Percentiles rank a stretch among this genome's conserved stretches.
These are phyloP conservation scores for Lordiphosa collinella DNA, from an alignment of 1,140 invertebrate genomes.

Conservation along the genomic window DNA sequence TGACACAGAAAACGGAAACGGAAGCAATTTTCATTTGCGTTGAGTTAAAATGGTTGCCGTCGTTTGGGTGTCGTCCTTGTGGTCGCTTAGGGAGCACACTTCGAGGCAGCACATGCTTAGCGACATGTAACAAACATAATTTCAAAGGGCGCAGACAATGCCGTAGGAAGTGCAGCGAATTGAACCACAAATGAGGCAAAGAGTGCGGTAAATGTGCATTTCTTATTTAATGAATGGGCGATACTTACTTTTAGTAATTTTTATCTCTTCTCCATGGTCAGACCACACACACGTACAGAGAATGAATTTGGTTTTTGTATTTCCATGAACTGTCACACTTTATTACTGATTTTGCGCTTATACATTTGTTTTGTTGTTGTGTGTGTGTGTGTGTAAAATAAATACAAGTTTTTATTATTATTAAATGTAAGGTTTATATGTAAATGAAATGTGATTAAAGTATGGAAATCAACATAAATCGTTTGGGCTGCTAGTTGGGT, in stretches of 20 bases:
- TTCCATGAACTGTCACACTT: slow-evolving; percentile 60
- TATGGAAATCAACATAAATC: slow-evolving; percentile 20
- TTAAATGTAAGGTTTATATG: slow-evolving; percentile 24
- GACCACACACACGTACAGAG: background rate
- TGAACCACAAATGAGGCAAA: slow-evolving; percentile 65
- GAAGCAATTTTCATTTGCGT: slow-evolving; percentile 77
- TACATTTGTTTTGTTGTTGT: slow-evolving; percentile 24
- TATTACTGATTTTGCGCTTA: slow-evolving; percentile 56
- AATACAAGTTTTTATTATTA: slow-evolving; percentile 27
- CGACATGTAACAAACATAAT: slow-evolving; percentile 72
- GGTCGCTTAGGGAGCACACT: slow-evolving; percentile 41
- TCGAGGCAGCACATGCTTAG: slow-evolving; percentile 41
- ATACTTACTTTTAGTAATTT: no score
- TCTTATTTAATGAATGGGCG: slow-evolving; percentile 43
- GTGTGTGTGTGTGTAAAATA: slow-evolving; percentile 53
- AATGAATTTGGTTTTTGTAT: slow-evolving; percentile 24
- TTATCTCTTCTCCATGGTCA: no score
- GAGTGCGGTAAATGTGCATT: slow-evolving; percentile 46
- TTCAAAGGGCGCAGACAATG: slow-evolving; percentile 38
- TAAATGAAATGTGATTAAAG: slow-evolving; percentile 42
- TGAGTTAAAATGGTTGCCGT: slow-evolving; percentile 58
- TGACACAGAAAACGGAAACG: slow-evolving; percentile 43
- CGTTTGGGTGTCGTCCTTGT: slow-evolving; percentile 40
- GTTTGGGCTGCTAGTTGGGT: slow-evolving; percentile 38
- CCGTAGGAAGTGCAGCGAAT: slow-evolving; percentile 14